A percentile compares a stretch with the other conserved stretches of the same genome.
These are phyloP conservation scores for Streptopelia turtur DNA, from an alignment of 2,797 vertebrate genomes.

Conservation along the genomic window DNA sequence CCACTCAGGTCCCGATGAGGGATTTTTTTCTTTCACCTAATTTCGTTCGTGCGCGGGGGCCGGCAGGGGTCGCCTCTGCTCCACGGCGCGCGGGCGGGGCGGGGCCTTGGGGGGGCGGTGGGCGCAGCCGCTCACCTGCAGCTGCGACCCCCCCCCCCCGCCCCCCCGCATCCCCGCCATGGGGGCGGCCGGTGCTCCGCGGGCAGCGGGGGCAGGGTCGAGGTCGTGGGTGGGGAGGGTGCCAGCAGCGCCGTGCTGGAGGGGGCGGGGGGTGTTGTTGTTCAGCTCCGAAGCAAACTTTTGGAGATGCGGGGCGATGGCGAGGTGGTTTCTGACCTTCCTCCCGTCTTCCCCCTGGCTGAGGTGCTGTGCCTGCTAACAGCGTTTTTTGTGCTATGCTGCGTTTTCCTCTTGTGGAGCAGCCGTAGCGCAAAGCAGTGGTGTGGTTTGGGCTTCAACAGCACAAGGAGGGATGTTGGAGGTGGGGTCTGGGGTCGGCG, in stretches of 20 bases:
- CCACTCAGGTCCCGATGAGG: fast-evolving
- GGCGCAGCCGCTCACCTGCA: not conserved
- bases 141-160: no score
- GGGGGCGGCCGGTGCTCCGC: no score
- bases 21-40: no score
- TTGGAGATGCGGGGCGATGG: not conserved
- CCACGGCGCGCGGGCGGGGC: not conserved
- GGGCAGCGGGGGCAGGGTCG: not conserved
- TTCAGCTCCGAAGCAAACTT: not conserved
- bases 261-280: no score
- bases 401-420: not conserved
- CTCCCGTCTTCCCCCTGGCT: not conserved
- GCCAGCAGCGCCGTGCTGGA: no score
- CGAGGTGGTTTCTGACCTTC: no score
- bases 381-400: fast-evolving
- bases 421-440: fast-evolving
- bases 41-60: not conserved
- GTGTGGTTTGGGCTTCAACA: not conserved
- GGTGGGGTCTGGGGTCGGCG: not conserved
- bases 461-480: not conserved
- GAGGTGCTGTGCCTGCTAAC: no score
- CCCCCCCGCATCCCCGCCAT: not conserved
- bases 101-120: not conserved
- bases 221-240: not conserved
- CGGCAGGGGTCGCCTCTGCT: constrained; percentile 11